phyloP scores from a whole-genome alignment of 2,113 vertebrate genomes.

The Mesitornis unicolor region DNA sequence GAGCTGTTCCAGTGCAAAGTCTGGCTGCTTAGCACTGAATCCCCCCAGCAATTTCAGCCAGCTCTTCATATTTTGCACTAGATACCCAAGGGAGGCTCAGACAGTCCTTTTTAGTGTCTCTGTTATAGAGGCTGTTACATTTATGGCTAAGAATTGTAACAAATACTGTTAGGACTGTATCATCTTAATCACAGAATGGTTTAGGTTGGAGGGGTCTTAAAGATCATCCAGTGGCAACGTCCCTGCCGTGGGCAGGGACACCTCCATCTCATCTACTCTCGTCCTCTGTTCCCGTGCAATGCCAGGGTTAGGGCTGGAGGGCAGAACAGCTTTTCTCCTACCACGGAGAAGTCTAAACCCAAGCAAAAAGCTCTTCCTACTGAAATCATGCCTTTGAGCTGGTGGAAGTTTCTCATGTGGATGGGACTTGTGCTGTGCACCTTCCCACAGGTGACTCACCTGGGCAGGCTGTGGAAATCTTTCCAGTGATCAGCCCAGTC shows the following conservation, averaged over 20 bases:
- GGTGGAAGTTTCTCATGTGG: not conserved
- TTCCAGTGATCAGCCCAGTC: not conserved
- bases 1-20: not conserved
- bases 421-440: accelerated
- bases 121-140: not conserved
- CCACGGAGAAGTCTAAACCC: not conserved
- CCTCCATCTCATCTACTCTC: not conserved
- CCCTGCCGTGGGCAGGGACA: too few species aligned
- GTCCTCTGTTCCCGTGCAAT: accelerated
- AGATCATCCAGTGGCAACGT: too few species aligned
- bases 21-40: not conserved
- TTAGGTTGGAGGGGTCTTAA: too few species aligned
- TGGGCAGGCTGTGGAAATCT: not conserved
- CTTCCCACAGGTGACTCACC: not conserved
- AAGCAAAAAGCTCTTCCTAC: not conserved
- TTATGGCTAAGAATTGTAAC: not conserved
- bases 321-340: accelerated
- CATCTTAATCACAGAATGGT: too few species aligned
- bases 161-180: not conserved
- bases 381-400: not conserved
- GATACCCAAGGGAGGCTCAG: not conserved
- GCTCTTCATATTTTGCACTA: not conserved
- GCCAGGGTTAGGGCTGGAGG: not conserved
- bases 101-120: not conserved
- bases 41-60: not conserved